A percentile compares a stretch with the other conserved stretches of the same genome.
phyloP scores from a whole-genome alignment of 2,113 vertebrate species.

The Grus americana region DNA sequence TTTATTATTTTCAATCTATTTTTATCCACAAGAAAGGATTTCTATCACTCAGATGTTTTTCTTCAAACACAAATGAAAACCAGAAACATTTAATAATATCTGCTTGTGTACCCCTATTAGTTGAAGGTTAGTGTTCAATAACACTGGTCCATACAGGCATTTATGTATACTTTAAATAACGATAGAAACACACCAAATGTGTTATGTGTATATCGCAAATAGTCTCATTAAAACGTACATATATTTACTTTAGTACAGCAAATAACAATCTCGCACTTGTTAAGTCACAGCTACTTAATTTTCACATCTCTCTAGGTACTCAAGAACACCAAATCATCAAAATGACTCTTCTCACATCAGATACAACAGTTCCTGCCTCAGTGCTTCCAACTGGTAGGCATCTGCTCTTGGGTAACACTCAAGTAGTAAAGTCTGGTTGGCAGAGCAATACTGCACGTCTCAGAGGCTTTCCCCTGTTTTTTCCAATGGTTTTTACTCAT shows the following conservation, averaged over 20 bases:
- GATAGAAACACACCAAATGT: not conserved
- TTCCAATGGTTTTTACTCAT: not conserved
- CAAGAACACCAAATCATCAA: not conserved
- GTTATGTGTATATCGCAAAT: not conserved
- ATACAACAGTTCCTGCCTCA: not conserved
- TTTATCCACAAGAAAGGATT: not conserved
- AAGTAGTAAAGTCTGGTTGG: not conserved
- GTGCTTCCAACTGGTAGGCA: not conserved
- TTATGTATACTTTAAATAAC: not conserved
- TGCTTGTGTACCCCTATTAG: not conserved
- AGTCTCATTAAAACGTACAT: not conserved
- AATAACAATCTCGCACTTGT: not conserved
- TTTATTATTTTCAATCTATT: not conserved
- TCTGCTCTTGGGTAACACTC: not conserved
- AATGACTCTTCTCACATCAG: not conserved
- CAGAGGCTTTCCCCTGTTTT: not conserved
- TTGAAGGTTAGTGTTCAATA: not conserved
- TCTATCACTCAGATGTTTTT: not conserved
- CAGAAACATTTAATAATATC: not conserved
- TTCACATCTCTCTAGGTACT: not conserved
- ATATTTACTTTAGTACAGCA: not conserved
- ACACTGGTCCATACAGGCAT: not conserved
- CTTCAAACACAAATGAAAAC: not conserved
- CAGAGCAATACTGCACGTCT: not conserved
- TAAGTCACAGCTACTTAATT: constrained; percentile 16